Evolutionary conservation across 2,888 invertebrate genomes (phyloP).

Genomic region (Blastobasis lacticolella): DNA sequence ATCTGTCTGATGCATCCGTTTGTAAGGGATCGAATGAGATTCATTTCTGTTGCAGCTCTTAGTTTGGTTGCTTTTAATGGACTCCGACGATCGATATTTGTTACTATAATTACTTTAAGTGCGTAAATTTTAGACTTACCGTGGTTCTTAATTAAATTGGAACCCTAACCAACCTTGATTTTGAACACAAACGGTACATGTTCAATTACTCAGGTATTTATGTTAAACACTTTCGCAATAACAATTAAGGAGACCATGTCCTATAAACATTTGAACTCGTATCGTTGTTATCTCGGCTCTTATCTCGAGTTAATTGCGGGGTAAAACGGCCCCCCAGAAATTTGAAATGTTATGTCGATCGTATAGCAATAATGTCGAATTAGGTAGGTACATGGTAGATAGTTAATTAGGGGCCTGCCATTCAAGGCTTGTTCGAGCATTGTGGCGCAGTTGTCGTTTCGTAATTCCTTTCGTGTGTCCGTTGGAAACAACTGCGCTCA

Average conservation of each 20-base stretch:
- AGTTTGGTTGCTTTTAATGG: no score
- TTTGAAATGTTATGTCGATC: constrained; percentile 28
- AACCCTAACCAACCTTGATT: no score
- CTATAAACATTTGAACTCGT: constrained; percentile 2
- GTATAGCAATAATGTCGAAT: constrained; percentile 53
- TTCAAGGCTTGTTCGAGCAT: constrained; percentile 48
- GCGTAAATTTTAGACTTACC: no score
- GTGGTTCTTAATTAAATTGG: no score
- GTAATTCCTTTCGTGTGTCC: constrained; percentile 55
- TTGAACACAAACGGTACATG: no score
- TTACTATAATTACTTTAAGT: no score
- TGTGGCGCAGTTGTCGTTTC: constrained; percentile 49
- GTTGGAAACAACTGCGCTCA: constrained; percentile 39
- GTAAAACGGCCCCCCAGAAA: constrained; percentile 11
- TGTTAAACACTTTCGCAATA: not conserved
- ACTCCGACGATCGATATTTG: no score
- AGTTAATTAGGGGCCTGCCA: constrained; percentile 67
- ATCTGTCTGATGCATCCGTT: no score
- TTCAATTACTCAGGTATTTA: not conserved
- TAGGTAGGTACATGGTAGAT: constrained; percentile 35
- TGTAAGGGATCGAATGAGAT: no score
- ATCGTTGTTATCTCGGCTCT: constrained; percentile 8
- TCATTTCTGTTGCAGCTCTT: no score
- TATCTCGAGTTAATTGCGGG: constrained; percentile 20
- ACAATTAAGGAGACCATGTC: constrained; percentile 6